Evolutionary conservation across 2,113 vertebrate genomes (phyloP).

Genomic region (Elgaria multicarinata): DNA sequence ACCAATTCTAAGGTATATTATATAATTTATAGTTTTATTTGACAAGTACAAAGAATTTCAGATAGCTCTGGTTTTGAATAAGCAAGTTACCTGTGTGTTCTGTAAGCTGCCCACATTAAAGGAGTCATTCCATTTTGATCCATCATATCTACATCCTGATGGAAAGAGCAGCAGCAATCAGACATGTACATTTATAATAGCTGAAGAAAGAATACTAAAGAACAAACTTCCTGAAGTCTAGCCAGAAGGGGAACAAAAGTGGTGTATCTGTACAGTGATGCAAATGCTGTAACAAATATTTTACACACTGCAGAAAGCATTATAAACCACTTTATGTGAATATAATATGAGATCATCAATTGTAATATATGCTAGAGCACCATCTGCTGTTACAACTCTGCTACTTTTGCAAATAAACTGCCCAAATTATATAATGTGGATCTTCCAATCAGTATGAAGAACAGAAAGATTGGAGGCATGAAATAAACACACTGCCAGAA

Average conservation of each 20-base stretch:
- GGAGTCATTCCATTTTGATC: conserved; percentile 99
- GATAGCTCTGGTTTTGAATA: conserved; percentile 20
- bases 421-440: neutral
- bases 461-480: neutral
- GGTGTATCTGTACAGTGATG: neutral
- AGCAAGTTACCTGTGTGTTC: conserved; percentile 91
- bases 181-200: conserved; percentile 24
- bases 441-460: neutral
- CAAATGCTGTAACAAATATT: neutral
- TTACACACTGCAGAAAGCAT: neutral
- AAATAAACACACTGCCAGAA: neutral
- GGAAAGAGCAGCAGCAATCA: conserved; percentile 38
- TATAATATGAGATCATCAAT: neutral
- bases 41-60: conserved; percentile 9
- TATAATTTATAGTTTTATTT: neutral
- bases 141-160: conserved; percentile 99
- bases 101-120: conserved; percentile 99
- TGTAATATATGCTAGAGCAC: conserved; percentile 12
- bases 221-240: conserved; percentile 1
- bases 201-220: conserved; percentile 21
- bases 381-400: conserved; percentile 33
- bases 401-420: neutral
- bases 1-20: neutral
- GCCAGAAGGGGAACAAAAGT: neutral
- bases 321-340: neutral